phyloP scores from a whole-genome alignment of 2,113 vertebrate genomes.

The Heliornis fulica region DNA sequence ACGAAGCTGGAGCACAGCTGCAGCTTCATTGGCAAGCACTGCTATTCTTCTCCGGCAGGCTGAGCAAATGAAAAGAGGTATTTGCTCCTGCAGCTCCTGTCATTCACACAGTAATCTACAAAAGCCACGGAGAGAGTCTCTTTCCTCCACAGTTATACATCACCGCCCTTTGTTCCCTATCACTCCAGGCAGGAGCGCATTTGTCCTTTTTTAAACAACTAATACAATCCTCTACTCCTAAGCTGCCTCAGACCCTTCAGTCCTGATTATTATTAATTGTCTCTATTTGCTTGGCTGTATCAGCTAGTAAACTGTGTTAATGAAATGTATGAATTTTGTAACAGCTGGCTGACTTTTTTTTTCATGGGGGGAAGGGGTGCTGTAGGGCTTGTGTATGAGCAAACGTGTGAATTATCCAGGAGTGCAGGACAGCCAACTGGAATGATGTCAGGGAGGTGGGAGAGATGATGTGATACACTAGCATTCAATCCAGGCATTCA shows the following conservation, averaged over 20 bases:
- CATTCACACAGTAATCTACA: slow-evolving; percentile 11
- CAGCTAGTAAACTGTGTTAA: slow-evolving; percentile 27
- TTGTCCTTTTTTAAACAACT: slow-evolving; percentile 41
- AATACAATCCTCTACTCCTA: slow-evolving; percentile 11
- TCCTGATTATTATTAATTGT: slow-evolving; percentile 35
- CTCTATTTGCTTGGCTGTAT: slow-evolving; percentile 43
- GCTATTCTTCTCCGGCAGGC: slow-evolving; percentile 57
- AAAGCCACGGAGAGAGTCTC: neutral
- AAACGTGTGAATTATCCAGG: slow-evolving; percentile 10
- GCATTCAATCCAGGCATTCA: neutral
- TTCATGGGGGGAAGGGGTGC: neutral
- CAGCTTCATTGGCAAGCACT: slow-evolving; percentile 31
- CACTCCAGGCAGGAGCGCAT: slow-evolving; percentile 18
- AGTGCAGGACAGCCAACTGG: neutral
- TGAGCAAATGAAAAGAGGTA: slow-evolving; percentile 56
- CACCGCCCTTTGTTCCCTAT: slow-evolving; percentile 31
- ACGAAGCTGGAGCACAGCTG: slow-evolving; percentile 45
- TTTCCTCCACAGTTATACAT: slow-evolving; percentile 28
- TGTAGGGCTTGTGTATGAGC: neutral
- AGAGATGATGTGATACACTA: neutral
- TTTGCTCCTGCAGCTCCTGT: slow-evolving; percentile 47
- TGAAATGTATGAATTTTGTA: slow-evolving; percentile 38
- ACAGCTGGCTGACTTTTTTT: slow-evolving; percentile 38
- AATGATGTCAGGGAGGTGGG: neutral
- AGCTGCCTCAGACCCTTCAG: neutral